Percentiles rank a stretch among this genome's conserved stretches.
These are phyloP conservation scores for Corynorhinus townsendii DNA, from an alignment of 2,113 vertebrate species.

Conservation along the genomic window DNA sequence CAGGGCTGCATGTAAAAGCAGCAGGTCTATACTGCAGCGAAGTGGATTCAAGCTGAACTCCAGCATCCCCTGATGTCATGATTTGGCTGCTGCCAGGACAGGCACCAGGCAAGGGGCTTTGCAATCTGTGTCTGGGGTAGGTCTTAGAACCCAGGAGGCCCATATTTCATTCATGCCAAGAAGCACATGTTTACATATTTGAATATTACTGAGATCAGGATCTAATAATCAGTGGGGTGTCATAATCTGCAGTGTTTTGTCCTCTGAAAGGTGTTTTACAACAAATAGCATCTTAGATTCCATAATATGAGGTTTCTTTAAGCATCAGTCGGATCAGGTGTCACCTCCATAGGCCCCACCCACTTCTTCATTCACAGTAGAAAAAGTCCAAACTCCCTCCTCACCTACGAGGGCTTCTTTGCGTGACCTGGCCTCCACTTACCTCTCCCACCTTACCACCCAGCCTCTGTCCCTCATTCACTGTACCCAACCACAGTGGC, in stretches of 20 bases:
- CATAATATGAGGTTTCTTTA: not conserved
- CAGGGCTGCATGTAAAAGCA: not conserved
- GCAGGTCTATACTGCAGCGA: not conserved
- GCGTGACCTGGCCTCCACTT: not conserved
- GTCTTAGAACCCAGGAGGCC: not conserved
- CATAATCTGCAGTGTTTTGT: not conserved
- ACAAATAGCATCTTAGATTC: not conserved
- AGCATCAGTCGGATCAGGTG: not conserved
- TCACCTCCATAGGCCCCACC: not conserved
- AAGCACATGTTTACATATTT: not conserved
- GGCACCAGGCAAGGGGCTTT: rapidly evolving
- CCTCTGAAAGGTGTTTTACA: not conserved
- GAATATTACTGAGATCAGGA: not conserved
- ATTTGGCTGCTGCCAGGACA: not conserved
- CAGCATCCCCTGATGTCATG: not conserved
- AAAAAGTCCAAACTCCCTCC: not conserved
- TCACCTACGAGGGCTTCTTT: rapidly evolving
- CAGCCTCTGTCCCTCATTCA: not conserved
- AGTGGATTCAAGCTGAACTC: not conserved
- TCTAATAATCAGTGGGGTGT: not conserved
- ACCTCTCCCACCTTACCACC: not conserved
- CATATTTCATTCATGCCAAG: not conserved
- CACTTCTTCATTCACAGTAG: not conserved
- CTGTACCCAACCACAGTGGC: not conserved
- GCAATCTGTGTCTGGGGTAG: not conserved